Evolutionary conservation across 30 jellyfish, hydroid and myxozoan species (phyloP).

Genomic region (Haliclystus octoradiatus): DNA sequence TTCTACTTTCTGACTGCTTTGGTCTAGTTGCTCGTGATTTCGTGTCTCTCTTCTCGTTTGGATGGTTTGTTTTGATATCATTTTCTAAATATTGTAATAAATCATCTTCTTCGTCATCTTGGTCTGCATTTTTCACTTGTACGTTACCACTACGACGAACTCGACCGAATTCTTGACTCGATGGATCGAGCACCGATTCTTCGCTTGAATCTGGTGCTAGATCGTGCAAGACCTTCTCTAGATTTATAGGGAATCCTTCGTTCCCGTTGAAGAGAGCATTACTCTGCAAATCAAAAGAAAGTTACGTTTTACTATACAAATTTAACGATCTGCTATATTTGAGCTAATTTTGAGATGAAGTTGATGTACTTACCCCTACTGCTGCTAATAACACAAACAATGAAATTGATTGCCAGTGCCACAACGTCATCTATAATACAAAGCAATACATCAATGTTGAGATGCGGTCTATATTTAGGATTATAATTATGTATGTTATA

Average conservation of each 20-base stretch:
- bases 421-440: too few species aligned
- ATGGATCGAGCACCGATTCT: constrained; percentile 14
- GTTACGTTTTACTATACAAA: too few species aligned
- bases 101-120: background rate
- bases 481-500: too few species aligned
- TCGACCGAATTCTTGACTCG: constrained; percentile 64
- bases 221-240: constrained; percentile 56
- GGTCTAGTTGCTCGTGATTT: background rate
- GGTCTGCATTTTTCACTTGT: background rate
- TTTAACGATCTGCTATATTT: too few species aligned
- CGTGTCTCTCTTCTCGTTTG: background rate
- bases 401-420: too few species aligned
- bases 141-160: constrained; percentile 62
- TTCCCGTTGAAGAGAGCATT: background rate
- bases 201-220: constrained; percentile 70
- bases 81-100: constrained; percentile 1
- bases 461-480: too few species aligned
- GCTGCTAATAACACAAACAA: too few species aligned
- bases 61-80: background rate
- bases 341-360: too few species aligned
- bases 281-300: background rate
- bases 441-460: too few species aligned
- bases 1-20: background rate
- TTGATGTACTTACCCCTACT: too few species aligned
- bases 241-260: constrained; percentile 15